These are phyloP conservation scores for Scolopax rusticola DNA, from an alignment of 2,797 vertebrate species.

Conservation along the genomic window DNA sequence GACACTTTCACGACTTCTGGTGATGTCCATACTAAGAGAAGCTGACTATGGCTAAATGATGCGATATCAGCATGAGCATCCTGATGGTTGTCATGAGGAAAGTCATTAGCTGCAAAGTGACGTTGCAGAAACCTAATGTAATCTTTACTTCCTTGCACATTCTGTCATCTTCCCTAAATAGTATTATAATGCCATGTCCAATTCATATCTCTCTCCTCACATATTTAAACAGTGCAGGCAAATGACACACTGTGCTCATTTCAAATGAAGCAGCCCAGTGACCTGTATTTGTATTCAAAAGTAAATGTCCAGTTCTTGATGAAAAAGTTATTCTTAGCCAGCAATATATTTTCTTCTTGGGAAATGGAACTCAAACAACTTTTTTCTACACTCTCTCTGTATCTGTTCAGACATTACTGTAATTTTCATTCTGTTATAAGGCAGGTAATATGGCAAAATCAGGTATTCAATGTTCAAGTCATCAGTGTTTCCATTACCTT, in stretches of 20 bases:
- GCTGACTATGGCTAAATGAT: constrained; percentile 29
- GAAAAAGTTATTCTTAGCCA: not conserved
- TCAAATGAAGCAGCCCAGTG: constrained; percentile 24
- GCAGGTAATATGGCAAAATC: not conserved
- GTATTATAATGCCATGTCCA: constrained; percentile 59
- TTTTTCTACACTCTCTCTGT: not conserved
- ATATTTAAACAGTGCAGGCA: constrained; percentile 54
- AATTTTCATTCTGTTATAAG: not conserved
- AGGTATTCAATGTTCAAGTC: not conserved
- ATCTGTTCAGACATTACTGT: not conserved
- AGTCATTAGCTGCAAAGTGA: constrained; percentile 60
- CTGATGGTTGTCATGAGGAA: constrained; percentile 57
- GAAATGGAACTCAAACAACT: not conserved
- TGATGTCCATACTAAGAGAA: not conserved
- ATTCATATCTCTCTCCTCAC: constrained; percentile 48
- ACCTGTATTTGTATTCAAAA: constrained; percentile 3
- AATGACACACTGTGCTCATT: constrained; percentile 37
- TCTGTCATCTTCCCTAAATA: constrained; percentile 64
- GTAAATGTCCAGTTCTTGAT: not conserved
- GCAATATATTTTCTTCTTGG: not conserved
- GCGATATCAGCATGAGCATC: not conserved
- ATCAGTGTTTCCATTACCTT: not conserved
- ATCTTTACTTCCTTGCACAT: constrained; percentile 46
- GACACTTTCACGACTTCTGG: not conserved
- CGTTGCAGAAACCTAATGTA: constrained; percentile 35